Evolutionary conservation across 2,113 vertebrate genomes (phyloP).

Genomic region (Clarias magur): DNA sequence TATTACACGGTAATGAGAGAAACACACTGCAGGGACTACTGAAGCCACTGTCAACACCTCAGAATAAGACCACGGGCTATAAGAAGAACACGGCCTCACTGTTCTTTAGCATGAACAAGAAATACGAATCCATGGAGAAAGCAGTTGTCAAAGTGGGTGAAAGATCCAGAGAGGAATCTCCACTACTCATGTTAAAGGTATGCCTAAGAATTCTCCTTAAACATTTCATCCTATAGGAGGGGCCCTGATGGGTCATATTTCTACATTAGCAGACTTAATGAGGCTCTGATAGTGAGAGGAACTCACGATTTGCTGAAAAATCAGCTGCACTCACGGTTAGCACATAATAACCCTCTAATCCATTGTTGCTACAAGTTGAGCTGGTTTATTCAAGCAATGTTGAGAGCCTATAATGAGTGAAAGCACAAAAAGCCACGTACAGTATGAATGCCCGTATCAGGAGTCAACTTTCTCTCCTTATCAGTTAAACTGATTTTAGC

Average conservation of each 20-base stretch:
- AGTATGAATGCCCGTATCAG: background rate
- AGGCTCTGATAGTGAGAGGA: background rate
- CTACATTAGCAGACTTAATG: conserved; percentile 22
- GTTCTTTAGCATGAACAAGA: conserved; percentile 29
- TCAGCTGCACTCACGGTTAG: background rate
- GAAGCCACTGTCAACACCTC: conserved; percentile 73
- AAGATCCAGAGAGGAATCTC: conserved; percentile 36
- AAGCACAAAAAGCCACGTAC: background rate
- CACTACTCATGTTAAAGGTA: conserved; percentile 21
- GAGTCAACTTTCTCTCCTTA: background rate
- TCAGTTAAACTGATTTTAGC: background rate
- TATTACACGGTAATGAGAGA: conserved; percentile 67
- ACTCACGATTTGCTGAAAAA: conserved; percentile 30
- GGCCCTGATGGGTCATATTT: conserved; percentile 18
- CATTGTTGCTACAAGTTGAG: background rate
- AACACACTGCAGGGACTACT: conserved; percentile 73
- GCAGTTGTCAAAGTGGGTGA: conserved; percentile 41
- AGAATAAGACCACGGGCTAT: conserved; percentile 71
- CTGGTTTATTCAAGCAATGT: background rate
- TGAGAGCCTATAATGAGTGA: background rate
- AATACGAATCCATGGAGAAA: conserved; percentile 29
- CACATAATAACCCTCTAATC: conserved; percentile 16
- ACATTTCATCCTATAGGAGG: background rate
- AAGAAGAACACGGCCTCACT: conserved; percentile 48
- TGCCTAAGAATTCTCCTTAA: conserved; percentile 30